phyloP scores from a whole-genome alignment of 1,140 invertebrate genomes.

The Apocrypta bakeri region DNA sequence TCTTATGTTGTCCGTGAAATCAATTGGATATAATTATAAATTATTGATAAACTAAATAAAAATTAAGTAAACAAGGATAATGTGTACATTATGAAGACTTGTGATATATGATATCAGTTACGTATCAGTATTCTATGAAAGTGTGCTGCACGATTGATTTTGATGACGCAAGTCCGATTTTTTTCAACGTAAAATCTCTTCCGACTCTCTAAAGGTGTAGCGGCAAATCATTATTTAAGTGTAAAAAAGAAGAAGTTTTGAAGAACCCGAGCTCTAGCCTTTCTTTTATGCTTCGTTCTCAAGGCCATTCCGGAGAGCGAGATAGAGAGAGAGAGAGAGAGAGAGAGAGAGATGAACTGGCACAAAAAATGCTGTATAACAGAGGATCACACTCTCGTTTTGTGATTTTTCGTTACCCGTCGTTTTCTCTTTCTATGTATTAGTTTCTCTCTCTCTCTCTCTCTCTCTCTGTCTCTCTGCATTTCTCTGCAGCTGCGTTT shows the following conservation, averaged over 20 bases:
- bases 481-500: background rate
- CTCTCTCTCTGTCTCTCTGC: too few relatives aligned
- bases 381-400: conserved; percentile 44
- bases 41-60: too few relatives aligned
- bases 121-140: too few relatives aligned
- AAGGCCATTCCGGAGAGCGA: conserved; percentile 40
- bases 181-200: conserved; percentile 2
- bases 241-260: conserved; percentile 48
- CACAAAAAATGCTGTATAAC: conserved; percentile 31
- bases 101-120: too few relatives aligned
- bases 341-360: conserved; percentile 36
- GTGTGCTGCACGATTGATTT: conserved; percentile 38
- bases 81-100: too few relatives aligned
- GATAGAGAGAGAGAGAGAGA: conserved; percentile 22
- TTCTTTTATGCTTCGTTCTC: conserved; percentile 43
- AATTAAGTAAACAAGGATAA: background rate
- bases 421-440: conserved; percentile 2
- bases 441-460: background rate
- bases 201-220: conserved; percentile 23
- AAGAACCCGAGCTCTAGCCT: conserved; percentile 43
- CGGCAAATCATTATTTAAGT: conserved; percentile 47
- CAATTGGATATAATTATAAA: background rate
- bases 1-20: background rate
- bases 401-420: conserved; percentile 15
- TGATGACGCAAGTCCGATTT: conserved; percentile 41